phyloP scores from a whole-genome alignment of 2,797 vertebrate species.

The Peromyscus nudipes region DNA sequence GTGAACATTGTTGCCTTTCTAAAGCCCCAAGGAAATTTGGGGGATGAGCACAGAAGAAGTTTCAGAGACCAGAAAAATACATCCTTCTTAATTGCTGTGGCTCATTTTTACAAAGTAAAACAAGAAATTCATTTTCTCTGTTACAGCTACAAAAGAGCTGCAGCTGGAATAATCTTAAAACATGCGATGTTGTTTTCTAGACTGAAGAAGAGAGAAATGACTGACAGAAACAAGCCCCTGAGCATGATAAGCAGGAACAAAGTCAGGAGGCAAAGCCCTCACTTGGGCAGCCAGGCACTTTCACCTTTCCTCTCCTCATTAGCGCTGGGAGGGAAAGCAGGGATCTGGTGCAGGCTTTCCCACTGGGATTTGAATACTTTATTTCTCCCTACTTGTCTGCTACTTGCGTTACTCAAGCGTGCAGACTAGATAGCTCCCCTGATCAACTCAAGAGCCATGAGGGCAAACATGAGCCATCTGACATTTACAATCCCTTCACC shows the following conservation, averaged over 20 bases:
- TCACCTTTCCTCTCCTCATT: constrained; percentile 65
- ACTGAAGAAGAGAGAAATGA: constrained; percentile 72
- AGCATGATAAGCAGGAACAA: constrained; percentile 62
- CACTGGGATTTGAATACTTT: constrained; percentile 39
- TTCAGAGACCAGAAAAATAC: constrained; percentile 41
- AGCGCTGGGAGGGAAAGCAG: constrained; percentile 48
- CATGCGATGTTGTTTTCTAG: constrained; percentile 70
- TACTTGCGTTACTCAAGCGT: constrained; percentile 62
- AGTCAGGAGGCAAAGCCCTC: constrained; percentile 66
- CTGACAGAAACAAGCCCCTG: constrained; percentile 74
- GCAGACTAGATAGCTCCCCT: constrained; percentile 31
- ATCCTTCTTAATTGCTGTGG: constrained; percentile 39
- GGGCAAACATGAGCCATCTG: constrained; percentile 69
- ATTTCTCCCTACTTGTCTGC: constrained; percentile 51
- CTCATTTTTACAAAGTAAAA: constrained; percentile 58
- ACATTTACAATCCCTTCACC: constrained; percentile 44
- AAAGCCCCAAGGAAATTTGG: neutral
- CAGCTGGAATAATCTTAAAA: constrained; percentile 54
- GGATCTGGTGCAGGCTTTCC: neutral
- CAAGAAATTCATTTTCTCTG: constrained; percentile 7
- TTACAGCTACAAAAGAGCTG: constrained; percentile 61
- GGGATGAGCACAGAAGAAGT: neutral
- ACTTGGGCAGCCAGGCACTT: constrained; percentile 66
- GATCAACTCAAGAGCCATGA: constrained; percentile 61
- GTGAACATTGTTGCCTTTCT: neutral